phyloP scores from a whole-genome alignment of 2,888 invertebrate species.

The Philereme vetulata region DNA sequence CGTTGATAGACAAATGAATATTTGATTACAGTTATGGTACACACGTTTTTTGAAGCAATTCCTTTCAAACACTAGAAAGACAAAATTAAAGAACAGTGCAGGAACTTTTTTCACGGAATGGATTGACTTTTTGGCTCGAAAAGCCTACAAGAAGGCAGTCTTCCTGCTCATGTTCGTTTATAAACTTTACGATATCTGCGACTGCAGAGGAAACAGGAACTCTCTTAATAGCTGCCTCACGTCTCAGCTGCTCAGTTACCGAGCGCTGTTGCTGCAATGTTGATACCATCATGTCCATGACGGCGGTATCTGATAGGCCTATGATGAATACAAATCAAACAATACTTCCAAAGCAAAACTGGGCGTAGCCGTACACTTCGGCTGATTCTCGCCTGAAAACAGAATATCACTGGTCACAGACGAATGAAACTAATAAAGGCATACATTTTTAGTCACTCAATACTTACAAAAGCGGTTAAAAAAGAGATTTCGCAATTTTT shows the following conservation, averaged over 20 bases:
- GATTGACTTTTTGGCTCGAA: slow-evolving; percentile 96
- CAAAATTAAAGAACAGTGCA: slow-evolving; percentile 91
- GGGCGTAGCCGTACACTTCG: slow-evolving; percentile 73
- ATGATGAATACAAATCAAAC: slow-evolving; percentile 85
- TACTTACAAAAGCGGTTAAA: slow-evolving; percentile 4
- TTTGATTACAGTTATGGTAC: slow-evolving; percentile 19
- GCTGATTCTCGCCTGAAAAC: slow-evolving; percentile 43
- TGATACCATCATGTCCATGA: slow-evolving; percentile 97
- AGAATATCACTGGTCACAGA: slow-evolving; percentile 10
- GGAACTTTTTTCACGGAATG: slow-evolving; percentile 96
- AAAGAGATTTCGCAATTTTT: background rate
- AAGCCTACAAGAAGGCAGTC: slow-evolving; percentile 97
- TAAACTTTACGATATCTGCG: slow-evolving; percentile 95
- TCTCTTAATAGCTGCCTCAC: slow-evolving; percentile 94
- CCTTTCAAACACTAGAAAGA: slow-evolving; percentile 13
- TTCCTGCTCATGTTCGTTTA: slow-evolving; percentile 95
- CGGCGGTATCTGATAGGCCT: slow-evolving; percentile 94
- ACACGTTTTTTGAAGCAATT: slow-evolving; percentile 15
- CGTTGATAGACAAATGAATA: slow-evolving; percentile 17
- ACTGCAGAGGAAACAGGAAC: slow-evolving; percentile 95
- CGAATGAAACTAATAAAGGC: slow-evolving; percentile 12
- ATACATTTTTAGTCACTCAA: background rate
- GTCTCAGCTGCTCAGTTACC: slow-evolving; percentile 95
- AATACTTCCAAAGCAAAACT: slow-evolving; percentile 59
- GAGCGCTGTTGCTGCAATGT: slow-evolving; percentile 97